Base-by-base conservation (phyloP, 2,888 invertebrate species). In the Uropetala carovei region DNA sequence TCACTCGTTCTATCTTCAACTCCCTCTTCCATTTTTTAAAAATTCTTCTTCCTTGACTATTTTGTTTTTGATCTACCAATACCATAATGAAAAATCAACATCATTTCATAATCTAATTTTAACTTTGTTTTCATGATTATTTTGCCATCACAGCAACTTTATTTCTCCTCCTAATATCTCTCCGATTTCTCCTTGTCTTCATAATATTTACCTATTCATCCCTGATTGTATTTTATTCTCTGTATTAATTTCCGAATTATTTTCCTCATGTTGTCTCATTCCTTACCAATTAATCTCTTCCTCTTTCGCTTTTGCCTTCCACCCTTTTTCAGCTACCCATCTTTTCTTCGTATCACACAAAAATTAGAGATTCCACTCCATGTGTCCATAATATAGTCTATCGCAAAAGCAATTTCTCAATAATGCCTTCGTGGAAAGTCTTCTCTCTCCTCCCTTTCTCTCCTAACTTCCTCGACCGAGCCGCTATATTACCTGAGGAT, bases 401-500 rank as follows among this genome's bases (percentile, higher is more conserved):
- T 86, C 86, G 86, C 86, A 59, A 43, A 86, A 86, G 86, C 86
- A 86, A 86, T 86, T 86, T 86, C 86, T 86, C 86, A 86, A 86
- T 86, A 86, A 86, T 86, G 86, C 86, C 86, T 85, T 86, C 86
- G 86, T 68, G 68, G 68, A 68, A 68, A 68, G 68, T 64, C 60
- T n/a, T 30, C 30, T 60, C 60, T 86, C 86, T 2, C 60, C 86
- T 2, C 60, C 3, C 86, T 60, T 60, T 30, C 10, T 27, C 86
- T 16, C 18, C 16, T 18, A 68, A 68, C 68, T 68, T 68, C 68
- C 86, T 86, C 86, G 30, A 64, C 27, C 86, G 86, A 30, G 86
- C 30, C 30, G 86, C 86, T 60, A 30, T 86, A 86, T 86, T 86
- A 86, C 59, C 86, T 30, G 60, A 86, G 86, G 86, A 86, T 86